A percentile compares a stretch with the other conserved stretches of the same genome.
phyloP scores from a whole-genome alignment of 2,113 vertebrate genomes.

The Vulpes ferrilata region DNA sequence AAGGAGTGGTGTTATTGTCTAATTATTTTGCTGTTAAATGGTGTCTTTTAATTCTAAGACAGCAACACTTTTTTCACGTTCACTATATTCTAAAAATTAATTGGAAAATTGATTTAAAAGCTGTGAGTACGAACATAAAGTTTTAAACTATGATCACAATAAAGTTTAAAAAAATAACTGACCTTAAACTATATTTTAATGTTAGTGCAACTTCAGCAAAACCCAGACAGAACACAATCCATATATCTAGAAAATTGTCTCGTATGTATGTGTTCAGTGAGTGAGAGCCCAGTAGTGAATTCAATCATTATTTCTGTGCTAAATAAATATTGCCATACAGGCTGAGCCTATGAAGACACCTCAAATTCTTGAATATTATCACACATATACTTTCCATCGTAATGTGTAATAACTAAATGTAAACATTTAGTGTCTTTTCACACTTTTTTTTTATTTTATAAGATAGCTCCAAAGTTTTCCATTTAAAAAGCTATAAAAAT shows the following conservation, averaged over 20 bases:
- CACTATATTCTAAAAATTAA: not conserved
- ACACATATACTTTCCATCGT: not conserved
- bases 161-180: not conserved
- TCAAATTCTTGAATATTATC: not conserved
- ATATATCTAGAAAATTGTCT: not conserved
- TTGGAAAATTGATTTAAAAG: not conserved
- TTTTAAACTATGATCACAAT: not conserved
- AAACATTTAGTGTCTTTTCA: not conserved
- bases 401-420: not conserved
- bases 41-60: not conserved
- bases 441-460: not conserved
- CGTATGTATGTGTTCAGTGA: not conserved
- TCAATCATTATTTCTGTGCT: not conserved
- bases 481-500: not conserved
- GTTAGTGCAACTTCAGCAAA: not conserved
- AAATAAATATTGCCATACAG: not conserved
- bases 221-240: not conserved
- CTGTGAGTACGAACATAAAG: not conserved
- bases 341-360: not conserved
- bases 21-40: not conserved
- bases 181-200: not conserved
- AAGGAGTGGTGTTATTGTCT: not conserved
- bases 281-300: not conserved
- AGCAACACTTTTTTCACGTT: not conserved
- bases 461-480: not conserved